Base-by-base conservation (phyloP, 2,113 vertebrate genomes). In the Sinocyclocheilus anophthalmus region DNA sequence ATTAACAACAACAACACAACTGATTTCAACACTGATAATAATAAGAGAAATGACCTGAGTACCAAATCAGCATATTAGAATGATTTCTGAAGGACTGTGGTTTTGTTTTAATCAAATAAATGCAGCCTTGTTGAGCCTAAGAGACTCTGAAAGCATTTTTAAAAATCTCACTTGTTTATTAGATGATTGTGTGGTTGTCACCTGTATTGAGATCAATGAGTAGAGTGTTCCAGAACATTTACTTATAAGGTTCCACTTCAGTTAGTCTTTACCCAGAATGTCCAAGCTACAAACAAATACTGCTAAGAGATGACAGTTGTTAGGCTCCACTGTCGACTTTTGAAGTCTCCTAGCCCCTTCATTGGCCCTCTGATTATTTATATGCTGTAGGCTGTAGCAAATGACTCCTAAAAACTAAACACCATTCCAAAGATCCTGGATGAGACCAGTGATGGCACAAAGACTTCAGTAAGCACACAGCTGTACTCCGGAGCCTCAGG, bases 341-440 rank as follows among this genome's bases (percentile, higher is more conserved):
- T 67, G 12, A 81, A 65, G 37, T 67, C 24, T 53, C 3, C 80
- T 81, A 45, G 37, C n/a, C n/a, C 39, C 24, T 57, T 83, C 42
- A 50, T 70, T 53, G 26, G 24, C 65, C 26, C 24, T 37, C 1
- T 11, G 14, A 53, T 53, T 69, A 82, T 48, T 77, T 55, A 77
- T 26, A 82, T 20, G 10, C 9, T 30, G 9, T 26, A 26, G 33
- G n/a, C 59, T 81, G 39, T 30, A 70, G 63, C 63, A 30, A 70
- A 82, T 18, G 8, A 50, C 14, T 24, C 42, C 61, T 81, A 50
- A 81, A 67, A 67, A 48, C 61, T 48, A 81, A 81, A 50, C 61
- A 67, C n/a, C 61, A 48, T 48, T 30, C n/a, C n/a, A 72, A 39
- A 57, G 13, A 73, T 18, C 13, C 12, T 55, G 53, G 20, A 42